phyloP scores from a whole-genome alignment of 2,113 vertebrate genomes.

The Saimiri boliviensis region DNA sequence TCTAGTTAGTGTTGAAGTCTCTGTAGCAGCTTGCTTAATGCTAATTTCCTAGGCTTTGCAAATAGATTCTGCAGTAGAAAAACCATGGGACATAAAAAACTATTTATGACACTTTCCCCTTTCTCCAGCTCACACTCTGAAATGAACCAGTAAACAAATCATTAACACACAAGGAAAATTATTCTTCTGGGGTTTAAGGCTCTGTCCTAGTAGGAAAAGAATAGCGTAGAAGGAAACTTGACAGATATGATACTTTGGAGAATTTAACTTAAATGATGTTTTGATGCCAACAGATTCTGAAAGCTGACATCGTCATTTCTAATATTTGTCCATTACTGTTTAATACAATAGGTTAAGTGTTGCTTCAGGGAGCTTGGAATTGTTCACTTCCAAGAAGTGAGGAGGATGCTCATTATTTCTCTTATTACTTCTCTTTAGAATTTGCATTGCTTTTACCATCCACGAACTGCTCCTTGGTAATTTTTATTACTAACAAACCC shows the following conservation, averaged over 20 bases:
- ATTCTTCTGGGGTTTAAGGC: constrained; percentile 37
- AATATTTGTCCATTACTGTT: constrained; percentile 59
- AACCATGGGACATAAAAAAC: constrained; percentile 21
- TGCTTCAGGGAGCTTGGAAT: constrained; percentile 60
- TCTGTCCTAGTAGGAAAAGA: constrained; percentile 37
- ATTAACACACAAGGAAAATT: constrained; percentile 42
- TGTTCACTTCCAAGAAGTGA: constrained; percentile 25
- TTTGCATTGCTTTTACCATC: constrained; percentile 46
- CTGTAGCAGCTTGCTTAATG: background rate
- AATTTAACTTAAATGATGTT: constrained; percentile 64
- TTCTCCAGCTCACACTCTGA: constrained; percentile 7
- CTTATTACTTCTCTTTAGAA: constrained; percentile 63
- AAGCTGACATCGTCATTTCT: constrained; percentile 50
- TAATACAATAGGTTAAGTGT: constrained; percentile 65
- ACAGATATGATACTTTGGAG: constrained; percentile 24
- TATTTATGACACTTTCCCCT: background rate
- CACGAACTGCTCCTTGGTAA: constrained; percentile 43
- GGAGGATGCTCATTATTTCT: constrained; percentile 56
- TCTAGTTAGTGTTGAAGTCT: background rate
- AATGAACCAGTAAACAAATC: constrained; percentile 54
- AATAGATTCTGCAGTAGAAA: constrained; percentile 8
- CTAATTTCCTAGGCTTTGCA: background rate
- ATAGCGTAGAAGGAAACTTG: constrained; percentile 12
- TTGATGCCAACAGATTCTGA: constrained; percentile 54
- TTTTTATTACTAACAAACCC: constrained; percentile 64